Evolutionary conservation across 2,888 invertebrate genomes (phyloP), one percentile per base, ranked within the genome.

Genomic region (Oscheius sp.): DNA sequence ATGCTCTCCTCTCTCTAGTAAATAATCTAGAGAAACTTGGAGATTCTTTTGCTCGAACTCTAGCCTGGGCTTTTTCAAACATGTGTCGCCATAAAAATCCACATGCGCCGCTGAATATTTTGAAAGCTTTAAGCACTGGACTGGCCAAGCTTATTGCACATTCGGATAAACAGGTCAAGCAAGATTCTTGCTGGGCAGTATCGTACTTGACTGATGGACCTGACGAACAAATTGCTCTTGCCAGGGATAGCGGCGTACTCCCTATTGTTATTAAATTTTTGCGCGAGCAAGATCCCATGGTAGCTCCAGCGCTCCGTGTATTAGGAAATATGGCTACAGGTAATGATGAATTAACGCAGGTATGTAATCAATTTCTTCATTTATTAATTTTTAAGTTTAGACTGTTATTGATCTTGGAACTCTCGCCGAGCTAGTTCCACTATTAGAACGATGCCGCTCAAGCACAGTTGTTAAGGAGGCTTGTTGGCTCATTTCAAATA

Each of bases 1-100:
- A 93, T 0, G 91, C 91, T 70, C 90, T 98, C 63, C 91, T 95
- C 25, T 86, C 89, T 0, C 89, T 97, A 15, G 88, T 96, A 0
- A 88, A 90, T 1, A 55, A 71, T 6, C 92, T 93, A 0, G 89
- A 91, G 42, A n/a, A 61, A 8, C 58, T 84, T 39, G 69, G 71
- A 37, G 48, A 46, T 17, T 69, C 73, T 0, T 82, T 82, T 64
- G 78, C 77, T 10, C 77, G 84, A 6, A 85, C 82, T 5, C 68
- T 86, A 55, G 80, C 86, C 25, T 98, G 97, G 97, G 93, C 96
- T 50, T 89, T 96, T 72, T 96, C 96, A 50, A 98, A 98, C 89
- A 90, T 98, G 78, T 97, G 96, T 87, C 91, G 97, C 86, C 96
- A 97, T 66, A 97, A 97, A 89, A 95, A 93, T 89, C 97, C 97